Percentiles rank a stretch among this genome's conserved stretches.
phyloP scores from a whole-genome alignment of 2,888 invertebrate species.

The Parnassius smintheus region DNA sequence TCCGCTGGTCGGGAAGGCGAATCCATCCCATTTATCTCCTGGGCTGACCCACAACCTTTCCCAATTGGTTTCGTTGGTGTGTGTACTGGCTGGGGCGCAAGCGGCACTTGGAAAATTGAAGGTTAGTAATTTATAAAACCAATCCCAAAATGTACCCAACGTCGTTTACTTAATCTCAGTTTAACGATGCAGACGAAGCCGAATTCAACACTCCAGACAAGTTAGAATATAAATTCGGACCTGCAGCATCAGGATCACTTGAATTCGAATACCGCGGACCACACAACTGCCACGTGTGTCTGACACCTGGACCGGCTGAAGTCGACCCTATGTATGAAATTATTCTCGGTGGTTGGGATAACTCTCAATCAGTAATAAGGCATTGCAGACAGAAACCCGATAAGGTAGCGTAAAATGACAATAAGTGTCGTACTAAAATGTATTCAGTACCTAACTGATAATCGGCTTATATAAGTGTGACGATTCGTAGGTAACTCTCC shows the following conservation, averaged over 20 bases:
- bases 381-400: slow-evolving; percentile 83
- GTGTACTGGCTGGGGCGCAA: slow-evolving; percentile 93
- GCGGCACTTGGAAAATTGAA: slow-evolving; percentile 90
- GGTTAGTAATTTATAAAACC: slow-evolving; percentile 65
- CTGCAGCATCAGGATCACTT: slow-evolving; percentile 76
- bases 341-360: slow-evolving; percentile 86
- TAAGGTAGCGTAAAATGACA: slow-evolving; percentile 68
- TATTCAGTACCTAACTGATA: slow-evolving; percentile 7
- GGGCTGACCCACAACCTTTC: slow-evolving; percentile 86
- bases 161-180: slow-evolving; percentile 47
- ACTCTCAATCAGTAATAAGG: slow-evolving; percentile 83
- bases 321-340: slow-evolving; percentile 84
- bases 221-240: slow-evolving; percentile 82
- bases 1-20: slow-evolving; percentile 88
- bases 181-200: slow-evolving; percentile 74
- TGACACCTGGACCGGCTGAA: slow-evolving; percentile 78
- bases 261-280: slow-evolving; percentile 82
- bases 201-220: slow-evolving; percentile 80
- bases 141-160: slow-evolving; percentile 75
- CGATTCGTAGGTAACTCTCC: slow-evolving; percentile 76
- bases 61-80: slow-evolving; percentile 88
- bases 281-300: slow-evolving; percentile 84
- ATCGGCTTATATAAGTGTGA: slow-evolving; percentile 37
- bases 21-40: slow-evolving; percentile 86
- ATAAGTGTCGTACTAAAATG: slow-evolving; percentile 37